Base-by-base conservation (phyloP, 2,888 invertebrate species). In the Galerucella calmariensis region DNA sequence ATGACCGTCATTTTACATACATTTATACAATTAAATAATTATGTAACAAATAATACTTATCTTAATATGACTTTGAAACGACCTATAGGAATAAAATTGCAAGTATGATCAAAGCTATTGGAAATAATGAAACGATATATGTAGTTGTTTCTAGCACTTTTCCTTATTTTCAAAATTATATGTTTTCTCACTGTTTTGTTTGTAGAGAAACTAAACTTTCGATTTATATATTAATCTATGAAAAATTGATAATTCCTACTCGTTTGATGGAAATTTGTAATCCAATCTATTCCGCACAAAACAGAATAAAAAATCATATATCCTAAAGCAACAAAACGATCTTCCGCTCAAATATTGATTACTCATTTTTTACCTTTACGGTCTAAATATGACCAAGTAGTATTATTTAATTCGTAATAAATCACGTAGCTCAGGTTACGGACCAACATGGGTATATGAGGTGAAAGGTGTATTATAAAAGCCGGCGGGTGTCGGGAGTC, bases 361-460 rank as follows among this genome's bases (percentile, higher is more conserved):
- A 24, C 24, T 59, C 44, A 41, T 69, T 69, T 69, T 61, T 48
- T 56, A 63, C n/a, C 53, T 56, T 70, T 65, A 70, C 70, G 65
- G 63, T 70, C 70, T 70, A 51, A 70, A 70, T 70, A 56, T 65
- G 44, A 44, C 24, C 63, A 63, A 70, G 48, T 20, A 35, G 56
- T 44, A 48, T 70, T 70, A 70, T 70, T 56, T 41, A 63, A 70
- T 70, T 63, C 27, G 12, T 41, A 48, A 61, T 69, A 69, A 48
- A 69, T 48, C 61, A 27, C 16, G 24, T 46, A 58, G 20, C 11
- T 48, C 2, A 56, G 16, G 56, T 56, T 10, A 53, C n/a, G 5
- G n/a, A n/a, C n/a, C n/a, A n/a, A 20, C 10, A n/a, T 27, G 24
- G 27, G 27, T 59, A 9, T 59, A 27, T 24, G 20, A 59, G 35